A percentile compares a stretch with the other conserved stretches of the same genome.
Conservation (phyloP, 2,797 vertebrate species). For the Sebastiscus tertius region DNA sequence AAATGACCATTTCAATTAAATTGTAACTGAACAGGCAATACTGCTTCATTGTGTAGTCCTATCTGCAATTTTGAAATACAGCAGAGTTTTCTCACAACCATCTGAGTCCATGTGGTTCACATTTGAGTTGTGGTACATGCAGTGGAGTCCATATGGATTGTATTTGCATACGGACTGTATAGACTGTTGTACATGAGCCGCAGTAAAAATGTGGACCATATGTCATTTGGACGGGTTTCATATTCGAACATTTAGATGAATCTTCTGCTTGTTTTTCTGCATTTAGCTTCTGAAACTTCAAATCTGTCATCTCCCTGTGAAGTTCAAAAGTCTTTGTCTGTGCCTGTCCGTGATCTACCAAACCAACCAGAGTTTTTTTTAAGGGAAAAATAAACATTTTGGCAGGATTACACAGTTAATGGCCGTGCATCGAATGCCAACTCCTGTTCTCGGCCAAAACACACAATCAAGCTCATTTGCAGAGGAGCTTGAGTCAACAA, state of each 20-base stretch:
- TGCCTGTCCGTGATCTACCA: background rate
- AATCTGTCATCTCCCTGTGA: background rate
- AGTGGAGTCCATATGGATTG: background rate
- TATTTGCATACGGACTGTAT: background rate
- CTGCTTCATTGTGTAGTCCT: background rate
- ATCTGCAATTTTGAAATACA: background rate
- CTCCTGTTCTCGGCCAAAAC: conserved; percentile 37
- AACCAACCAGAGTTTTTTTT: background rate
- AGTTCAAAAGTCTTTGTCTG: background rate
- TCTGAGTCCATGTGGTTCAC: background rate
- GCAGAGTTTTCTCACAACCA: background rate
- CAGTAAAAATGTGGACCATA: background rate
- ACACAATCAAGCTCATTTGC: conserved; percentile 46
- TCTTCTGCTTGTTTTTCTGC: background rate
- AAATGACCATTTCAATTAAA: conserved; percentile 4
- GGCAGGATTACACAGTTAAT: conserved; percentile 19
- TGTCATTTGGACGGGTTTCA: background rate
- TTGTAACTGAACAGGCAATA: background rate
- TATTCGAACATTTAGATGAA: background rate
- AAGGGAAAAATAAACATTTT: conserved; percentile 10
- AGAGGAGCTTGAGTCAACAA: conserved; percentile 37
- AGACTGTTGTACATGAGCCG: background rate
- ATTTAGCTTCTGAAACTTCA: background rate
- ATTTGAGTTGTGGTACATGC: background rate
- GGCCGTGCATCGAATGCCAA: background rate